phyloP scores from a whole-genome alignment of 2,113 vertebrate species.

The Sialia sialis region DNA sequence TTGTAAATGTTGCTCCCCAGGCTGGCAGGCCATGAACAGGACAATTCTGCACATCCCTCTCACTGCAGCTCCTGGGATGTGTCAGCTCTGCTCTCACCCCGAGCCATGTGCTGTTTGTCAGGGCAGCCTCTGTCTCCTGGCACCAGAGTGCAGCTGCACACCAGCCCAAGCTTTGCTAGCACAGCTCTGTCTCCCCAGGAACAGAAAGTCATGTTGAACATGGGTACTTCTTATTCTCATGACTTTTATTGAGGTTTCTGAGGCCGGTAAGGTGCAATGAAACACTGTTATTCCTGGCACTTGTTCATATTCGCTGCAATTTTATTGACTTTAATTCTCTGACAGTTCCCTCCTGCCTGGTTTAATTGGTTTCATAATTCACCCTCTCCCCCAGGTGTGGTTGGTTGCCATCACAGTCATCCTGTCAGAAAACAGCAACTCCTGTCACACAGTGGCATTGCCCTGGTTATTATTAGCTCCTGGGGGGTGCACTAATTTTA shows the following conservation, averaged over 20 bases:
- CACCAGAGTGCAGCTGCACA: neutral
- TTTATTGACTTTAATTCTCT: neutral
- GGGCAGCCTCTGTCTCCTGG: neutral
- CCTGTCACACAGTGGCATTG: neutral
- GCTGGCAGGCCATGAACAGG: neutral
- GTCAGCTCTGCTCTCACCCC: neutral
- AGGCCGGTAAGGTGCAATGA: neutral
- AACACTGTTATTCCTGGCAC: neutral
- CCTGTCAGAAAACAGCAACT: constrained; percentile 2
- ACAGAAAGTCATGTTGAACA: fast-evolving
- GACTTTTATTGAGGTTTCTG: neutral
- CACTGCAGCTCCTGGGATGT: neutral
- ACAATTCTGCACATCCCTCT: neutral
- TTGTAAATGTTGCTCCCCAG: neutral
- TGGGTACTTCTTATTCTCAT: neutral
- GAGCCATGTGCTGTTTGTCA: neutral
- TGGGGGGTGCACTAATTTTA: constrained; percentile 23
- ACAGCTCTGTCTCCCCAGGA: neutral
- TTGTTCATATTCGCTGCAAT: neutral
- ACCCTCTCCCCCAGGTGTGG: neutral
- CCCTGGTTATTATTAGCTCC: constrained; percentile 34
- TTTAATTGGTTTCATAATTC: constrained; percentile 17
- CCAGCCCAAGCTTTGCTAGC: neutral
- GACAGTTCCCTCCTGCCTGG: neutral
- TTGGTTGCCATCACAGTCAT: neutral